A percentile compares a stretch with the other conserved stretches of the same genome.
Evolutionary conservation across 2,113 vertebrate genomes (phyloP).

Genomic region (Eulemur rufifrons): DNA sequence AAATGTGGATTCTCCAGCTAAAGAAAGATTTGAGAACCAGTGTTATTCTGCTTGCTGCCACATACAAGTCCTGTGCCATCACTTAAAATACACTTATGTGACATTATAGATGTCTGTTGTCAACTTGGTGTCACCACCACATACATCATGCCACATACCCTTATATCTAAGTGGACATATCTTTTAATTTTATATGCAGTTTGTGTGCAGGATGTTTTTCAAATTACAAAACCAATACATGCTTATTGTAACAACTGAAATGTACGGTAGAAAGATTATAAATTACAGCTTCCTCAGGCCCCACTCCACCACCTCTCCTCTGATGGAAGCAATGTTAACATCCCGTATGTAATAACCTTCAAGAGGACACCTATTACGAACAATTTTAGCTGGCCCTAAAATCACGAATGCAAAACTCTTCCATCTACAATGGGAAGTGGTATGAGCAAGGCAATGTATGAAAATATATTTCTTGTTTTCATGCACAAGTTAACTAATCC

Average conservation of each 20-base stretch:
- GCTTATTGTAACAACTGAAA: background rate
- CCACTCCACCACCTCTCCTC: background rate
- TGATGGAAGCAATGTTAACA: background rate
- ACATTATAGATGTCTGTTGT: background rate
- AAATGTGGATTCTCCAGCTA: background rate
- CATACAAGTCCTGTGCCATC: background rate
- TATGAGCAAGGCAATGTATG: background rate
- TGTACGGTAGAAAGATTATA: background rate
- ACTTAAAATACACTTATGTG: background rate
- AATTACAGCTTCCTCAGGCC: constrained; percentile 5
- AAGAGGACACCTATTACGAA: background rate
- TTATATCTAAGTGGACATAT: background rate
- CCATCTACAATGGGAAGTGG: background rate
- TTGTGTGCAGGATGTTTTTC: constrained; percentile 1
- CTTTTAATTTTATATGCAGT: constrained; percentile 43
- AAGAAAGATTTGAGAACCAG: background rate
- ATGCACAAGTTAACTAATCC: background rate
- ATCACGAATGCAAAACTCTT: constrained; percentile 8
- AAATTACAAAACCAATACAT: constrained; percentile 26
- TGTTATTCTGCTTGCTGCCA: background rate
- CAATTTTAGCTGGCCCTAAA: background rate
- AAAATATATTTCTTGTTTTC: background rate
- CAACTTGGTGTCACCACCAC: background rate
- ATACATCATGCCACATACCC: background rate
- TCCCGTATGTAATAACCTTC: background rate